These are phyloP conservation scores for Myotis brandtii DNA, from an alignment of 2,113 vertebrate genomes.

Conservation along the genomic window DNA sequence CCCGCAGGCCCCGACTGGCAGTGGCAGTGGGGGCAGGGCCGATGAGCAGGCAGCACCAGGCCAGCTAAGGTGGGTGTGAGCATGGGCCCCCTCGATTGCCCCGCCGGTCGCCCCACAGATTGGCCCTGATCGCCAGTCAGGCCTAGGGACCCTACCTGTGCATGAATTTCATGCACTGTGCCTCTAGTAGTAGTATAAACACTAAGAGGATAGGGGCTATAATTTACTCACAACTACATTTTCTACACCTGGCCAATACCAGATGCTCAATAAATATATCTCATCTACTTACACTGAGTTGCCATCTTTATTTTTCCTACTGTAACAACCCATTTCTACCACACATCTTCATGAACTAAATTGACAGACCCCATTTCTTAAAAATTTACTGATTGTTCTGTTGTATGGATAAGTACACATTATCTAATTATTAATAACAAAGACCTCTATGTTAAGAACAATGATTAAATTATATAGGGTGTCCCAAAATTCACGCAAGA, in stretches of 20 bases:
- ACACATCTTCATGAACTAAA: not conserved
- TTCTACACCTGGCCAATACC: not conserved
- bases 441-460: not conserved
- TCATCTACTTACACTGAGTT: not conserved
- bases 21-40: too few species aligned
- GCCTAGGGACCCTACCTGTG: too few species aligned
- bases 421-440: slow-evolving; percentile 32
- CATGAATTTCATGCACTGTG: too few species aligned
- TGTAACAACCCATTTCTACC: not conserved
- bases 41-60: too few species aligned
- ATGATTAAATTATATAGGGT: not conserved
- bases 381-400: not conserved
- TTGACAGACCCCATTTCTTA: not conserved
- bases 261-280: slow-evolving; percentile 19
- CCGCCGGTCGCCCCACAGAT: too few species aligned
- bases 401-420: not conserved
- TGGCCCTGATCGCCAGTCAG: too few species aligned
- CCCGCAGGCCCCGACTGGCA: too few species aligned
- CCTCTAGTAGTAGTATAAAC: not conserved
- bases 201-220: not conserved
- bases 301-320: not conserved
- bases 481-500: too few species aligned
- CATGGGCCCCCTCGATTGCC: too few species aligned
- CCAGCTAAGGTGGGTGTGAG: too few species aligned
- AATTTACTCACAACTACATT: not conserved